Percentiles rank a stretch among this genome's conserved stretches.
These are phyloP conservation scores for Turdus rufiventris DNA, from an alignment of 2,113 vertebrate genomes.

Conservation along the genomic window DNA sequence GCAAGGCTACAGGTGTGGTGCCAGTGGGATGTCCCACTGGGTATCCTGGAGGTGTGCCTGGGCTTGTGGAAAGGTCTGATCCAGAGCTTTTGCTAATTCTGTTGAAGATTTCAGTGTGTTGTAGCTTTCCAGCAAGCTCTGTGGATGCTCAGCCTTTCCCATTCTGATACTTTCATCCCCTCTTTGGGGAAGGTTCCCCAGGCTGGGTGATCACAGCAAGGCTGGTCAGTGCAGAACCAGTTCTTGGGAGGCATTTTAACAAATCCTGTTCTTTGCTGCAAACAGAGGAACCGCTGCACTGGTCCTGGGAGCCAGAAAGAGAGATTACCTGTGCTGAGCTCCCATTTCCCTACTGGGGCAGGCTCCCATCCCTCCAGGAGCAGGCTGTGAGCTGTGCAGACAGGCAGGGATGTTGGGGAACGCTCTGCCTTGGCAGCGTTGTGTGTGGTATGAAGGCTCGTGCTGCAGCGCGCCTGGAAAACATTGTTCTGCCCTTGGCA, in stretches of 20 bases:
- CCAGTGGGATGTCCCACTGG: neutral
- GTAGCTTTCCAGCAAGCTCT: neutral
- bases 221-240: neutral
- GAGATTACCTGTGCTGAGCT: neutral
- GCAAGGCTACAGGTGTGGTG: neutral
- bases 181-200: rapidly evolving
- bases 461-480: neutral
- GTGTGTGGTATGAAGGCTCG: constrained; percentile 5
- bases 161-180: neutral
- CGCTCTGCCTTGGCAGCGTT: neutral
- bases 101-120: neutral
- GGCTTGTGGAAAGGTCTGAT: neutral
- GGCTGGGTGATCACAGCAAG: neutral
- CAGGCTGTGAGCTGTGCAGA: neutral
- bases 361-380: neutral
- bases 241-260: neutral
- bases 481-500: constrained; percentile 45
- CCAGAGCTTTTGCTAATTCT: neutral
- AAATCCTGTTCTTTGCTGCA: neutral
- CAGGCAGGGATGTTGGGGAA: neutral
- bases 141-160: neutral
- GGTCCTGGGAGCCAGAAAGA: neutral
- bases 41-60: neutral
- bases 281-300: rapidly evolving
- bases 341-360: neutral